phyloP scores from a whole-genome alignment of 2,797 vertebrate genomes.

The Saxicola maurus region DNA sequence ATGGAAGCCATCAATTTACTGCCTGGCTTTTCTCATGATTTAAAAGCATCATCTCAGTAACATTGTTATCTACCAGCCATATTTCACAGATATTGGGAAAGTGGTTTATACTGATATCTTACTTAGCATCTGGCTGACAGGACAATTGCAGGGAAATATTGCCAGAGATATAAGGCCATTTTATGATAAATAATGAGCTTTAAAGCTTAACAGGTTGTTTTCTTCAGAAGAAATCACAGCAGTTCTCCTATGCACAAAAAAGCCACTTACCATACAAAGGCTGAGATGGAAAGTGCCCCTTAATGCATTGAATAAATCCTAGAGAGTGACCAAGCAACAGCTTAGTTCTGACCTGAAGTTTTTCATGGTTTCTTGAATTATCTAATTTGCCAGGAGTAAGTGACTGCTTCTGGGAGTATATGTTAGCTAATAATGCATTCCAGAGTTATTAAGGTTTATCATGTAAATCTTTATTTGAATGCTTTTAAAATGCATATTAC shows the following conservation, averaged over 20 bases:
- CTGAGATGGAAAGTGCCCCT: neutral
- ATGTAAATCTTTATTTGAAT: conserved; percentile 42
- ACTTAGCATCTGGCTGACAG: conserved; percentile 36
- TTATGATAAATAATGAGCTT: conserved; percentile 22
- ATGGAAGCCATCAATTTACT: neutral
- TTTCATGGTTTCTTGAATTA: conserved; percentile 31
- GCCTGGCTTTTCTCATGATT: conserved; percentile 4
- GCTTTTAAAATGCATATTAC: conserved; percentile 52
- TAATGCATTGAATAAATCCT: conserved; percentile 22
- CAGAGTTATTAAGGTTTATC: conserved; percentile 18
- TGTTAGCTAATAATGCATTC: conserved; percentile 12
- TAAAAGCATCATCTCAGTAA: conserved; percentile 22
- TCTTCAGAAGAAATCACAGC: neutral
- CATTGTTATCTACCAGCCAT: conserved; percentile 12
- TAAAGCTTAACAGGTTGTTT: conserved; percentile 28
- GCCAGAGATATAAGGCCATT: neutral
- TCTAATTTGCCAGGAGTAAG: conserved; percentile 38
- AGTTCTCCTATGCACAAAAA: neutral
- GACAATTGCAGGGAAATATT: conserved; percentile 41
- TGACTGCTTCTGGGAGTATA: neutral
- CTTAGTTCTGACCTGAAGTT: neutral
- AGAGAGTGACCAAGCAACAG: neutral
- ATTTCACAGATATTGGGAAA: conserved; percentile 27
- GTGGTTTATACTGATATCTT: conserved; percentile 22
- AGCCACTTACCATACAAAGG: neutral